A percentile compares a stretch with the other conserved stretches of the same genome.
Evolutionary conservation across 1,140 invertebrate genomes (phyloP).

Genomic region (Ruditapes philippinarum): DNA sequence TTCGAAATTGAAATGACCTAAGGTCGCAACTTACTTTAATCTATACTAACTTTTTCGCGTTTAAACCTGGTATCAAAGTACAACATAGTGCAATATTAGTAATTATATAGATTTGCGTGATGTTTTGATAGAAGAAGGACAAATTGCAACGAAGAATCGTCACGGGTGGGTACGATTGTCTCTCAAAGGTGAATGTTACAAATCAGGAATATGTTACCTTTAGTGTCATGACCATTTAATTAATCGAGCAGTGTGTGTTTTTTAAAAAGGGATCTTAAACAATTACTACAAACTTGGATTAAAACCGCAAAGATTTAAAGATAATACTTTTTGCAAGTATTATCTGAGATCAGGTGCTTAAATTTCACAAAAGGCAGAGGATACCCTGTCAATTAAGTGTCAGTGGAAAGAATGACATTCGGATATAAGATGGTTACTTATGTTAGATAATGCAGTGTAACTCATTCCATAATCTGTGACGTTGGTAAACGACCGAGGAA

Average conservation of each 20-base stretch:
- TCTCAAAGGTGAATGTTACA: conserved; percentile 26
- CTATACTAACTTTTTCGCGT: background rate
- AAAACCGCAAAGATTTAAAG: conserved; percentile 27
- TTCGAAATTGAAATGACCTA: conserved; percentile 41
- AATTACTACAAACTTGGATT: conserved; percentile 14
- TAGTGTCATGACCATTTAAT: conserved; percentile 30
- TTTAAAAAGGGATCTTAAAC: background rate
- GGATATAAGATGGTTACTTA: background rate
- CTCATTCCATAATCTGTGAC: conserved; percentile 1
- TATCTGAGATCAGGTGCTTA: background rate
- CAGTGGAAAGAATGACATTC: conserved; percentile 16
- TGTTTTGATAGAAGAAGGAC: background rate
- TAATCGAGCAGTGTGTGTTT: background rate
- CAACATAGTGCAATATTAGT: background rate
- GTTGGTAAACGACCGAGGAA: background rate
- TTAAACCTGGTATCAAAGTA: conserved; percentile 15
- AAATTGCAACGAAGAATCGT: conserved; percentile 8
- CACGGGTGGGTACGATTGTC: conserved; percentile 21
- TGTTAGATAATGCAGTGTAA: background rate
- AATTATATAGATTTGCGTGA: conserved; percentile 27
- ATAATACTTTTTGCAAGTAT: conserved; percentile 39
- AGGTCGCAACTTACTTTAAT: background rate
- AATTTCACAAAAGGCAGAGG: conserved; percentile 38
- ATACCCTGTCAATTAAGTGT: conserved; percentile 49
- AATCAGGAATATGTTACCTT: conserved; percentile 17